A percentile compares a stretch with the other conserved stretches of the same genome.
Evolutionary conservation across 2,888 invertebrate species (phyloP).

Genomic region (Nomada goodeniana): DNA sequence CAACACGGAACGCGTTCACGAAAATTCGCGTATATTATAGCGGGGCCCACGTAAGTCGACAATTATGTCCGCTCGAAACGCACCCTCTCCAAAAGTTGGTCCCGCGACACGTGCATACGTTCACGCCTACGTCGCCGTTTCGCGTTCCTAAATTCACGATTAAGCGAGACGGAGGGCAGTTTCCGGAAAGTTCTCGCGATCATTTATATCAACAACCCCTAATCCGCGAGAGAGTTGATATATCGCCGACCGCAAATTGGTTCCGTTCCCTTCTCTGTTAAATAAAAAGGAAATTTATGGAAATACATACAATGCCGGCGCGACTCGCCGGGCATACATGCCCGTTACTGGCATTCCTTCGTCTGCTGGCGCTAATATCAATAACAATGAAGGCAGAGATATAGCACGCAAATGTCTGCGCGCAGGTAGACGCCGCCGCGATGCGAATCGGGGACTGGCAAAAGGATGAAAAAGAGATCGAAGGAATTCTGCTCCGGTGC

Average conservation of each 20-base stretch:
- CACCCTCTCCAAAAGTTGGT: slow-evolving; percentile 21
- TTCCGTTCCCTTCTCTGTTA: slow-evolving; percentile 19
- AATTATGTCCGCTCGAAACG: slow-evolving; percentile 20
- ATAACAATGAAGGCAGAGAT: slow-evolving; percentile 60
- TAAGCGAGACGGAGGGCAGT: slow-evolving; percentile 18
- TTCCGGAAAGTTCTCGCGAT: slow-evolving; percentile 33
- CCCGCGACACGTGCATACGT: not conserved
- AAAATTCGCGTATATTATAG: slow-evolving; percentile 34
- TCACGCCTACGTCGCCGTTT: not conserved
- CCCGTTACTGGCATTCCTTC: slow-evolving; percentile 12
- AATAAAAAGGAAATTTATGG: slow-evolving; percentile 58
- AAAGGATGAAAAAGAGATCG: slow-evolving; percentile 43
- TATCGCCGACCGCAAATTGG: slow-evolving; percentile 40
- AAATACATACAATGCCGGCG: slow-evolving; percentile 31
- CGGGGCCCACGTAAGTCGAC: slow-evolving; percentile 13
- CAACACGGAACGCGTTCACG: not conserved
- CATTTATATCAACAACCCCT: slow-evolving; percentile 42
- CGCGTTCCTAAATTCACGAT: slow-evolving; percentile 35
- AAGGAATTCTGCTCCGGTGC: slow-evolving; percentile 52
- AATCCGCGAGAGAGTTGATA: slow-evolving; percentile 44
- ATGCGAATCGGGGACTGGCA: slow-evolving; percentile 42
- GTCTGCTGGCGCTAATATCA: slow-evolving; percentile 54
- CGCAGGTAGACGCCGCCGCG: slow-evolving; percentile 45
- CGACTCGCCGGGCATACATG: slow-evolving; percentile 18
- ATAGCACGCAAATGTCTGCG: slow-evolving; percentile 8